Percentiles rank a stretch among this genome's conserved stretches.
These are phyloP conservation scores for Perdix hodgsoniae DNA, from an alignment of 2,797 vertebrate species.

Conservation along the genomic window DNA sequence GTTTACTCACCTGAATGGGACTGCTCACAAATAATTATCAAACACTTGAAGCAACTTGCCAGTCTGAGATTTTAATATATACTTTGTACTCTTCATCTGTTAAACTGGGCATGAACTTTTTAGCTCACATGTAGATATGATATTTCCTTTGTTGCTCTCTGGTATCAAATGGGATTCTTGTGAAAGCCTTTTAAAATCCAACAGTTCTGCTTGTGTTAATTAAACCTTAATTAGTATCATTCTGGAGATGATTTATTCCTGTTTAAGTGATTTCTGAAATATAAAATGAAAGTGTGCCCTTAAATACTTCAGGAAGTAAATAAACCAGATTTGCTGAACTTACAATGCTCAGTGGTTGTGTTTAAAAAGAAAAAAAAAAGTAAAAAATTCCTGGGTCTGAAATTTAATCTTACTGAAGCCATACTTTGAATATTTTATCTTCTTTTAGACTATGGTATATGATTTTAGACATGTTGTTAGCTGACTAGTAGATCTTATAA, in stretches of 20 bases:
- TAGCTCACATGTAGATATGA: background rate
- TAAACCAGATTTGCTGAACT: background rate
- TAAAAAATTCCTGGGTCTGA: background rate
- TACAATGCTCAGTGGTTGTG: background rate
- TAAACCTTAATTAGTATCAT: background rate
- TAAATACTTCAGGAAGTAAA: background rate
- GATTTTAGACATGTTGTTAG: background rate
- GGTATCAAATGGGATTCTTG: background rate
- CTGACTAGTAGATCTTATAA: background rate
- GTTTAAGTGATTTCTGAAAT: background rate
- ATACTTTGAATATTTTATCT: background rate
- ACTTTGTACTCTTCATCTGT: background rate
- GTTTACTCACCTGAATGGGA: slow-evolving; percentile 22
- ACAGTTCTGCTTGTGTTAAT: background rate
- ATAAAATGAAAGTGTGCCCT: background rate
- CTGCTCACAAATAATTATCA: slow-evolving; percentile 18
- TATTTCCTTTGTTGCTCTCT: background rate
- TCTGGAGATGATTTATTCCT: background rate
- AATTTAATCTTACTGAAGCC: background rate
- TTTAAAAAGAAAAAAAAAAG: background rate
- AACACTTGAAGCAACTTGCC: slow-evolving; percentile 18
- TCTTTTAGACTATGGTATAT: background rate
- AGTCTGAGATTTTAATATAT: background rate
- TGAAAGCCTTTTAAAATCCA: background rate
- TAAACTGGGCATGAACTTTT: background rate